These are phyloP conservation scores for Hemitrygon akajei DNA, from an alignment of 2,797 vertebrate species.

Conservation along the genomic window DNA sequence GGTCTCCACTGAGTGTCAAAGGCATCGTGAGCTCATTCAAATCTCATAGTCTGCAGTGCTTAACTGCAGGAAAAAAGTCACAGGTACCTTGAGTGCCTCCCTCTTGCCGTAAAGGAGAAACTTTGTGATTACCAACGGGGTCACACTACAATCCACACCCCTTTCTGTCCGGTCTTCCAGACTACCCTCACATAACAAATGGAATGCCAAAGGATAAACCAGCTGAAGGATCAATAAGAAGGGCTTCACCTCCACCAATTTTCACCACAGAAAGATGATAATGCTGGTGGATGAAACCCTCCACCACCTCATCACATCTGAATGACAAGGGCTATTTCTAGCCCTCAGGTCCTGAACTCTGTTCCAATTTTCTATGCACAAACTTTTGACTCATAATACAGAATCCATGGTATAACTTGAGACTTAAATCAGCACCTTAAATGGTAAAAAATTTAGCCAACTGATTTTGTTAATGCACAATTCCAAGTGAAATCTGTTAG, in stretches of 20 bases:
- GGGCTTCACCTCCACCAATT: background rate
- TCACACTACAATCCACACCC: background rate
- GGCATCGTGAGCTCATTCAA: background rate
- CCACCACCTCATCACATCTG: background rate
- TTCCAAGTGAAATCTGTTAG: background rate
- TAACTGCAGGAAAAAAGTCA: background rate
- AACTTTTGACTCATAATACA: too few relatives aligned
- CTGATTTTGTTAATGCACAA: too few relatives aligned
- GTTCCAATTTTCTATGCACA: too few relatives aligned
- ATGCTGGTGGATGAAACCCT: background rate
- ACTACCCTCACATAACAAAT: background rate
- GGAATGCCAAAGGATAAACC: background rate
- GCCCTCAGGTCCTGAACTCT: too few relatives aligned
- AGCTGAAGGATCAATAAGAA: background rate
- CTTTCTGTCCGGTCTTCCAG: background rate
- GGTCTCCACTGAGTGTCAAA: background rate
- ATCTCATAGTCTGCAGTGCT: background rate
- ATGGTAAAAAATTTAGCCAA: too few relatives aligned
- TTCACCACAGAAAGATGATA: background rate
- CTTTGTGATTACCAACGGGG: background rate
- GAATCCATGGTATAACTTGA: too few relatives aligned
- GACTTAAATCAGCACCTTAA: too few relatives aligned
- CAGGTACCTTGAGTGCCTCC: background rate
- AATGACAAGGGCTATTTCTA: background rate
- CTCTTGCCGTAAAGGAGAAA: background rate